Percentiles rank a stretch among this genome's conserved stretches.
Conservation (phyloP, 1,140 invertebrate species). For the Drosophila simulans region DNA sequence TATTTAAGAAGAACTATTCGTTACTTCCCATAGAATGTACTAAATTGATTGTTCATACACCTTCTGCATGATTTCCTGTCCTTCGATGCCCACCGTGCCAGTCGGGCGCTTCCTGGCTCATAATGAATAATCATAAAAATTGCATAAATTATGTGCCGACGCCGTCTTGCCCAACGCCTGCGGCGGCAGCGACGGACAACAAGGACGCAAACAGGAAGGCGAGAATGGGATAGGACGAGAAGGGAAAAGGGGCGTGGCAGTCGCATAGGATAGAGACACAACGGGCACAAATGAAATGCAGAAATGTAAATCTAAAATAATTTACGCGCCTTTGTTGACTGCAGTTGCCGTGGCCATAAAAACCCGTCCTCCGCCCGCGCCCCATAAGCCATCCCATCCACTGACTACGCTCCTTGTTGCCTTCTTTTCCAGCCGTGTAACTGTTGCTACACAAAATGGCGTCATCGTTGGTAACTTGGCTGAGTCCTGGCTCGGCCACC, state of each 20-base stretch:
- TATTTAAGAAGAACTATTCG: too few species aligned
- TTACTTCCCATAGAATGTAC: too few species aligned
- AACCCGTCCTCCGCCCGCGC: conserved; percentile 56
- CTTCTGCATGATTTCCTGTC: too few species aligned
- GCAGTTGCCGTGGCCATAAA: conserved; percentile 73
- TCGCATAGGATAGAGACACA: conserved; percentile 7
- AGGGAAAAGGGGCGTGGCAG: background rate
- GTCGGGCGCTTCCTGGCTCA: conserved; percentile 49
- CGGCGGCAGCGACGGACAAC: conserved; percentile 46
- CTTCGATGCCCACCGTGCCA: conserved; percentile 38
- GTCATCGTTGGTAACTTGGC: conserved; percentile 53
- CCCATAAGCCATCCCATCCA: background rate
- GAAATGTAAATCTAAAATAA: conserved; percentile 84
- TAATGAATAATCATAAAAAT: conserved; percentile 83
- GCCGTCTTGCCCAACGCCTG: conserved; percentile 79
- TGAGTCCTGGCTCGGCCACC: conserved; percentile 20
- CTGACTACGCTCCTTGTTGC: conserved; percentile 41
- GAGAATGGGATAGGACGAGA: background rate
- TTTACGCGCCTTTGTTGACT: conserved; percentile 83
- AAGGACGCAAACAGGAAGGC: conserved; percentile 14
- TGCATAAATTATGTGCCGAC: conserved; percentile 81
- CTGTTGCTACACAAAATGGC: conserved; percentile 80
- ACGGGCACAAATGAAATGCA: conserved; percentile 76
- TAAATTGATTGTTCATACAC: too few species aligned
- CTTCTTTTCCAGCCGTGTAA: conserved; percentile 57